These are phyloP conservation scores for Sorex fumeus DNA, from an alignment of 2,113 vertebrate genomes.

Conservation along the genomic window DNA sequence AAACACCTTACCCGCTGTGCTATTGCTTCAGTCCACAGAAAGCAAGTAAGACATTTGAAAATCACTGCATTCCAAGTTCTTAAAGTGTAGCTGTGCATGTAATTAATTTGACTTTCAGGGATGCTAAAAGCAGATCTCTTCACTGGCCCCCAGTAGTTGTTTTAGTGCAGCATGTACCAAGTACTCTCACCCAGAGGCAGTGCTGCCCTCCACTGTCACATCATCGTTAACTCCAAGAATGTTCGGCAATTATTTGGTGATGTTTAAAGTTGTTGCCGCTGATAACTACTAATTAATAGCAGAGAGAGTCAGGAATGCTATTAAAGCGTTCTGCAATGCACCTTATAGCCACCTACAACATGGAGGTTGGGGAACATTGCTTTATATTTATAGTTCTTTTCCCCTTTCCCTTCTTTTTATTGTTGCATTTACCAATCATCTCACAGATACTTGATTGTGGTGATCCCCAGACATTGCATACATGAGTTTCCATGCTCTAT, in stretches of 20 bases:
- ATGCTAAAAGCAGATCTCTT: neutral
- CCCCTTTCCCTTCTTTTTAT: neutral
- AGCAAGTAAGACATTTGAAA: slow-evolving; percentile 45
- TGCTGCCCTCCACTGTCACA: neutral
- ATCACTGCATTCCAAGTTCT: slow-evolving; percentile 14
- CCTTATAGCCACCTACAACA: neutral
- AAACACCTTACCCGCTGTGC: no score
- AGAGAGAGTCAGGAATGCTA: neutral
- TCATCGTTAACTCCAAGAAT: neutral
- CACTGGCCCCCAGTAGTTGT: neutral
- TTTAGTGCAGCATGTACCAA: neutral
- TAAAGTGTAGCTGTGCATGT: neutral
- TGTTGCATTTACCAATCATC: no score
- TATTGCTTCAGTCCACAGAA: no score
- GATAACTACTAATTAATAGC: neutral
- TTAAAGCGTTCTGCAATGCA: neutral
- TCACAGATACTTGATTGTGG: no score
- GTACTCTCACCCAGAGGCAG: neutral
- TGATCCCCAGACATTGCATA: no score
- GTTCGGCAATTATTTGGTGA: slow-evolving; percentile 24
- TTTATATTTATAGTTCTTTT: slow-evolving; percentile 32
- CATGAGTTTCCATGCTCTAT: no score
- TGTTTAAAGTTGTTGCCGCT: neutral
- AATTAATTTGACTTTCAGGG: slow-evolving; percentile 45
- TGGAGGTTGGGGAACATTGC: neutral